Percentiles rank a stretch among this genome's conserved stretches.
Conservation (phyloP, 2,888 invertebrate genomes). For the Chymomyza procnemis region DNA sequence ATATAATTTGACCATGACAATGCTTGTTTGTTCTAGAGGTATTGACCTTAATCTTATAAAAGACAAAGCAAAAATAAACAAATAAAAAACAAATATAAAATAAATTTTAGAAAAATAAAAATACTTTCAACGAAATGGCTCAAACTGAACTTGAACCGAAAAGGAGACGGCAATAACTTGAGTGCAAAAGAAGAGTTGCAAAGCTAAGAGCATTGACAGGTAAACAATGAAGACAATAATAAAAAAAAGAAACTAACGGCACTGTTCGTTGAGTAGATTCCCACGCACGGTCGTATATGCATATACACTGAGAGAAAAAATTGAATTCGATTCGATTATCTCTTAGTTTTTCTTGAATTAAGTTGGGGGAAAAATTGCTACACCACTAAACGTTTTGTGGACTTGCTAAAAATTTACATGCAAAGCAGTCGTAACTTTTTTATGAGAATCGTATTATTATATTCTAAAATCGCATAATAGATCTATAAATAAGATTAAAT, state of each 20-base stretch:
- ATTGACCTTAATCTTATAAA: conserved; percentile 67
- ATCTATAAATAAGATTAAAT: too few species aligned
- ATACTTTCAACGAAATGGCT: conserved; percentile 41
- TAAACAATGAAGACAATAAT: conserved; percentile 24
- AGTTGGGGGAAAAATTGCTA: too few species aligned
- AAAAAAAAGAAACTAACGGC: background rate
- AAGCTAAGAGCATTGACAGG: conserved; percentile 34
- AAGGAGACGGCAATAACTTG: background rate
- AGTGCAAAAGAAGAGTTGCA: background rate
- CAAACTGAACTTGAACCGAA: conserved; percentile 57
- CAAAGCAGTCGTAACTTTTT: too few species aligned
- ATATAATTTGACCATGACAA: background rate
- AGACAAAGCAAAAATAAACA: conserved; percentile 44
- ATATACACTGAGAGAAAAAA: background rate
- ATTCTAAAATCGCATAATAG: too few species aligned
- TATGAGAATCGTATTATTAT: too few species aligned
- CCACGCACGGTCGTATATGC: conserved; percentile 42
- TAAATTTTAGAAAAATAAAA: conserved; percentile 21
- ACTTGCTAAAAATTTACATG: too few species aligned
- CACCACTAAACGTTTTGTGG: too few species aligned
- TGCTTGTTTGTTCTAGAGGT: conserved; percentile 11
- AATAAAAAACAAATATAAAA: conserved; percentile 18
- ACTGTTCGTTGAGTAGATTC: conserved; percentile 29
- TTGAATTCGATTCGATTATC: background rate
- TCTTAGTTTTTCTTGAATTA: background rate